Percentiles rank a stretch among this genome's conserved stretches.
Evolutionary conservation across 2,113 vertebrate genomes (phyloP).

Genomic region (Eupsittula cactorum): DNA sequence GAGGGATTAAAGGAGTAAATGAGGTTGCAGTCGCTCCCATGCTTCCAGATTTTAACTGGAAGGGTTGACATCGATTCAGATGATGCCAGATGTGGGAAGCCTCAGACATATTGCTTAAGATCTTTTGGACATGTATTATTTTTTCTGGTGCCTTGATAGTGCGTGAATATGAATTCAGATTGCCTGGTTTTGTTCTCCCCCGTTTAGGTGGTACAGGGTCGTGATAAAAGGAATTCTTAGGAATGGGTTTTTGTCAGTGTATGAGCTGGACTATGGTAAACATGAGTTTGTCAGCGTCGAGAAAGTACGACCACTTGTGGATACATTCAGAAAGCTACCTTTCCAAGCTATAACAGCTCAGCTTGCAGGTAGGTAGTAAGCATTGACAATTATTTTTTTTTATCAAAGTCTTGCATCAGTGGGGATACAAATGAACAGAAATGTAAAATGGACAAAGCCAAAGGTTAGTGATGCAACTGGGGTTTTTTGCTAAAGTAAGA

Average conservation of each 20-base stretch:
- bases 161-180: not conserved
- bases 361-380: constrained; percentile 83
- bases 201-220: constrained; percentile 89
- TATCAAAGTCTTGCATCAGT: not conserved
- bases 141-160: not conserved
- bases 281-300: constrained; percentile 83
- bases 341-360: constrained; percentile 91
- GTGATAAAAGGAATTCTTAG: constrained; percentile 86
- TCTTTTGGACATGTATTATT: not conserved
- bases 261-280: constrained; percentile 91
- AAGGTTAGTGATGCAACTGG: not conserved
- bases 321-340: constrained; percentile 87
- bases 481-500: not conserved
- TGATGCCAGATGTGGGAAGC: not conserved
- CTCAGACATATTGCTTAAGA: not conserved
- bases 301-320: constrained; percentile 81
- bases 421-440: not conserved
- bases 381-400: not conserved
- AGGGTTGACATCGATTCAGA: not conserved
- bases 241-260: constrained; percentile 85
- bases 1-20: not conserved
- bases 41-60: not conserved
- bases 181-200: not conserved
- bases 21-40: not conserved
- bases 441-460: not conserved